A percentile compares a stretch with the other conserved stretches of the same genome.
Evolutionary conservation across 2,113 vertebrate genomes (phyloP).

Genomic region (Megaceryle torquata): DNA sequence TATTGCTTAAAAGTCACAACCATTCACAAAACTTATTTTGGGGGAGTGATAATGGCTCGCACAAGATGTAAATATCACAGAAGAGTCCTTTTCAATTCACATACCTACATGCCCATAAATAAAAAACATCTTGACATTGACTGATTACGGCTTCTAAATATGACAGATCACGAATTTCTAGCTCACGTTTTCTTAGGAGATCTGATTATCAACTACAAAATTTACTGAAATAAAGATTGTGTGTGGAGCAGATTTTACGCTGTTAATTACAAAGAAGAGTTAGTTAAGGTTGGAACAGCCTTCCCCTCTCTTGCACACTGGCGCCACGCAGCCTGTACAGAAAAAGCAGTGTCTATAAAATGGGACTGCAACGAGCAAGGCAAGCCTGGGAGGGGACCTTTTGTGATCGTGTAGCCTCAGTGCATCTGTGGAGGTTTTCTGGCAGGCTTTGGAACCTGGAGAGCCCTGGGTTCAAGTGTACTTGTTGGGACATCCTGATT

Average conservation of each 20-base stretch:
- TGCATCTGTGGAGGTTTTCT: background rate
- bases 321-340: background rate
- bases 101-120: background rate
- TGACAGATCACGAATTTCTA: slow-evolving; percentile 21
- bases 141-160: slow-evolving; percentile 29
- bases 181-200: slow-evolving; percentile 3
- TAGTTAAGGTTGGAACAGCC: background rate
- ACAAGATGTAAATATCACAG: background rate
- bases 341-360: background rate
- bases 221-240: slow-evolving; percentile 43
- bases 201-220: background rate
- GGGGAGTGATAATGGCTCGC: background rate
- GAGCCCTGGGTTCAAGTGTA: background rate
- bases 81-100: background rate
- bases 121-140: background rate
- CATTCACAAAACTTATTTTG: background rate
- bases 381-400: background rate
- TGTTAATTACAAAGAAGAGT: slow-evolving; percentile 36
- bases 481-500: background rate
- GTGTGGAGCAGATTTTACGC: slow-evolving; percentile 24
- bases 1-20: background rate
- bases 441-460: background rate
- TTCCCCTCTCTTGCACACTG: background rate
- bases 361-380: background rate
- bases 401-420: background rate